Base-by-base conservation (phyloP, 2,797 vertebrate species). In the Perodicticus potto region DNA sequence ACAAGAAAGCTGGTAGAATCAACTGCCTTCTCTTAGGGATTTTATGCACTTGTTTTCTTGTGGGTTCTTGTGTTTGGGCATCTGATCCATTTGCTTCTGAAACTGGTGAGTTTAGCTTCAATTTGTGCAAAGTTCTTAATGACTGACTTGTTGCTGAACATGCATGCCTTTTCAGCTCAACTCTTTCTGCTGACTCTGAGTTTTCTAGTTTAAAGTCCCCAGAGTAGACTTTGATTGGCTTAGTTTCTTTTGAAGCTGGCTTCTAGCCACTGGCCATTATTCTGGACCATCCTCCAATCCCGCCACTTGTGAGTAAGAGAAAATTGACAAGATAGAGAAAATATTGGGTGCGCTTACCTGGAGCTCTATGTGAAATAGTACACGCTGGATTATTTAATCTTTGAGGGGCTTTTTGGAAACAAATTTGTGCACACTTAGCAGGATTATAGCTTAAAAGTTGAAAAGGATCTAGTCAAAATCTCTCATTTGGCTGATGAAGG, bases 41-140 rank as follows among this genome's bases (percentile, higher is more conserved):
- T 91, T 91, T 96, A 77, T 32, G 53, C 55, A 59, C 40, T 84
- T 84, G 29, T 77, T 83, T 91, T 87, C 70, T 83, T 34, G 34
- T 37, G 43, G 59, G 14, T 70, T 70, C 37, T 91, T 93, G 34
- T 65, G 69, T 88, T 83, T 57, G 22, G 25, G 20, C 69, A 22
- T 63, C 23, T 65, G 14, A 93, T 76, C 14, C 34, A 29, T 86
- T 77, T 3, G 5, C n/a, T 85, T 96, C 45, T 93, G 63, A 90
- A 20, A 83, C 53, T 72, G 22, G 43, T 70, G 59, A 22, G 81
- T 90, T 86, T 55, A 49, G 1, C 53, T 90, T 90, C 76, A 93
- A 2, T 63, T 77, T 82, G 45, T 13, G 61, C 25, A 53, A 61
- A 61, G 40, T 61, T 86, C 53, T 86, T 82, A 86, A 61, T 91